Evolutionary conservation across 2,797 vertebrate species (phyloP).

Genomic region (Chiroxiphia lanceolata): DNA sequence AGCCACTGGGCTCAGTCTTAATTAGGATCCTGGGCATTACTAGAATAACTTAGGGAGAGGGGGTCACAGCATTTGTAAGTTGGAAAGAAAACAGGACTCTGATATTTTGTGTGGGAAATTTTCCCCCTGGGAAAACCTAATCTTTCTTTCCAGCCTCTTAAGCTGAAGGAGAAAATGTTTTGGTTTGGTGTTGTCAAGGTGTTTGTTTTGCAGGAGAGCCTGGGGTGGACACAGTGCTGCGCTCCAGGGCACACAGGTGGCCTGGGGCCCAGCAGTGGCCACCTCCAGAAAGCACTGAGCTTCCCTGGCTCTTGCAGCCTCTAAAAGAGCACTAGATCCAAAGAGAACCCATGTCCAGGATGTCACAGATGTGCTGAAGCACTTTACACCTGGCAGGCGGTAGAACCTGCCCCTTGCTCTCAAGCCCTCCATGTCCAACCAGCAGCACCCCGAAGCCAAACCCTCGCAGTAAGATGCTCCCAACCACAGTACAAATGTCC

Average conservation of each 20-base stretch:
- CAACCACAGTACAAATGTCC: not conserved
- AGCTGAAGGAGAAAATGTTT: not conserved
- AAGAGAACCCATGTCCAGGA: fast-evolving
- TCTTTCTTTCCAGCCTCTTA: not conserved
- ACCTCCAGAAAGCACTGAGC: not conserved
- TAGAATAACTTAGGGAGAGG: constrained; percentile 10
- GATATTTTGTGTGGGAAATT: constrained; percentile 18
- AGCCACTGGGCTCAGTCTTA: not conserved
- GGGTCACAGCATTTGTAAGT: not conserved
- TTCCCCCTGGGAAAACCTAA: constrained; percentile 15
- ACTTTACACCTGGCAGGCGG: not conserved
- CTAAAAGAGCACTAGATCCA: not conserved
- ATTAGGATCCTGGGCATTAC: constrained; percentile 32
- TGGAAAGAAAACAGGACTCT: not conserved
- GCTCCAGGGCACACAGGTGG: not conserved
- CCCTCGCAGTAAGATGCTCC: fast-evolving
- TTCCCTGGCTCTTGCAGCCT: not conserved
- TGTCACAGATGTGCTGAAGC: fast-evolving
- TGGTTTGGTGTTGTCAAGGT: not conserved
- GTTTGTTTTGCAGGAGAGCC: fast-evolving
- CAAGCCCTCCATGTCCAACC: fast-evolving
- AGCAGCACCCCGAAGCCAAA: not conserved
- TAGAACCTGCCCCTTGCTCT: not conserved
- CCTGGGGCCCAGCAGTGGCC: not conserved
- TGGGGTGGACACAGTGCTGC: fast-evolving